Percentiles rank a stretch among this genome's conserved stretches.
Evolutionary conservation across 30 jellyfish, hydroid and myxozoan genomes (phyloP).

Genomic region (Aurelia aurita complex sp. Pacific): DNA sequence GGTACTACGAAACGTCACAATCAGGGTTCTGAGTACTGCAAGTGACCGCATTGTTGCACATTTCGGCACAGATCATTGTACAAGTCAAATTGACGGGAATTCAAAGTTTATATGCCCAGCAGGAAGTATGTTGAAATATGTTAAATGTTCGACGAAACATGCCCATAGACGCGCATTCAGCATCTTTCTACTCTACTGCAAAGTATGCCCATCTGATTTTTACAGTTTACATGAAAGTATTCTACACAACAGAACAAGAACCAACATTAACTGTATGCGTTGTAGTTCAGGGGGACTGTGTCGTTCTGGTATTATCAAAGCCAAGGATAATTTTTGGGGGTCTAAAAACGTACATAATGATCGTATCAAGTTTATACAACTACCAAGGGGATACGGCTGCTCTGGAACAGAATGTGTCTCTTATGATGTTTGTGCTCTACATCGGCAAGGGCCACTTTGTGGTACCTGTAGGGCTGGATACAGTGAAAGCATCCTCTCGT

Average conservation of each 20-base stretch:
- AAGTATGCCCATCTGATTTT: background rate
- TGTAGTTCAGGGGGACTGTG: background rate
- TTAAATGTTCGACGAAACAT: no score
- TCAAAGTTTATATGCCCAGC: background rate
- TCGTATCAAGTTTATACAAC: background rate
- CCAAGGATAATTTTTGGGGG: background rate
- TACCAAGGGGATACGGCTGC: slow-evolving; percentile 4
- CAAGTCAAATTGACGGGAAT: background rate
- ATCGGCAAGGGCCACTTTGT: background rate
- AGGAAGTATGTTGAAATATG: background rate
- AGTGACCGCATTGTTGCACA: background rate
- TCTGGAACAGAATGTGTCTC: background rate
- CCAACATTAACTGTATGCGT: background rate
- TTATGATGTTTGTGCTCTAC: background rate
- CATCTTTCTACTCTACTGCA: background rate
- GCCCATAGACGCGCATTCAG: background rate
- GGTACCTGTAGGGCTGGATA: background rate
- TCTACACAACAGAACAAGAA: background rate
- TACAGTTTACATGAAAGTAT: slow-evolving; percentile 5
- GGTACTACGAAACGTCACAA: background rate
- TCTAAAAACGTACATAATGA: background rate
- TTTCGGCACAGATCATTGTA: background rate
- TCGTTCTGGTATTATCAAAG: background rate
- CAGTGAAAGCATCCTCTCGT: background rate
- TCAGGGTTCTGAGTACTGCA: background rate